Base-by-base conservation (phyloP, 35 echinoderm and acorn worm genomes). In the Amphiura filiformis region DNA sequence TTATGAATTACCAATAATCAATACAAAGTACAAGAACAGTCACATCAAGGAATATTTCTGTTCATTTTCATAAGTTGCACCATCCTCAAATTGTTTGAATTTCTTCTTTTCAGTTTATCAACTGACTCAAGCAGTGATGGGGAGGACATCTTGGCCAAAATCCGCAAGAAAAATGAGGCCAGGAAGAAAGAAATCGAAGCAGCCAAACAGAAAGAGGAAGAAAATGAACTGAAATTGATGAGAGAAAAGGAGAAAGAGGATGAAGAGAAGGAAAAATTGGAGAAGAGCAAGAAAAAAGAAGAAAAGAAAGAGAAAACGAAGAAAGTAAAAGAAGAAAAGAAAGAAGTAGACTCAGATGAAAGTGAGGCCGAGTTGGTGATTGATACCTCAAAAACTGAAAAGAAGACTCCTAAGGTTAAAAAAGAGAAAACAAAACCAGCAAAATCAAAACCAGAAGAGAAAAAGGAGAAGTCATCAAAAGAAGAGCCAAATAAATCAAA, bases 221-320 rank as follows among this genome's bases (percentile, higher is more conserved):
- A 97, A 70, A 81, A 93, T 36, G 56, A 84, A 76, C 57, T 90
- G 0, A 83, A 83, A 39, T 40, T 70, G 84, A 97, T 93, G 91
- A 92, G 94, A 49, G 87, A 90, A 52, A 83, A 86, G 52, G 94
- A 97, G 76, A 85, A 85, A 34, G 37, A 77, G 36, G 91, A 97
- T 17, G 94, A 93, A 40, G 79, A 90, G 84, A 91, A 90, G 81
- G 90, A 96, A 39, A 92, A 92, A 76, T 39, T 86, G 32, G 94
- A 96, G 42, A 96, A 96, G 49, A 83, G 83, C 28, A 89, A 96
- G 77, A 93, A 90, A 49, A 92, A 93, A 49, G 83, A 96, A 44
- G 87, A 90, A 37, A 91, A 97, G 76, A 89, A 78, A 37, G 35
- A 85, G 78, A 92, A 77, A 56, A 32, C 52, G 47, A 92, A 61